Evolutionary conservation across 2,797 vertebrate genomes (phyloP).

Genomic region (Babyrousa celebensis): DNA sequence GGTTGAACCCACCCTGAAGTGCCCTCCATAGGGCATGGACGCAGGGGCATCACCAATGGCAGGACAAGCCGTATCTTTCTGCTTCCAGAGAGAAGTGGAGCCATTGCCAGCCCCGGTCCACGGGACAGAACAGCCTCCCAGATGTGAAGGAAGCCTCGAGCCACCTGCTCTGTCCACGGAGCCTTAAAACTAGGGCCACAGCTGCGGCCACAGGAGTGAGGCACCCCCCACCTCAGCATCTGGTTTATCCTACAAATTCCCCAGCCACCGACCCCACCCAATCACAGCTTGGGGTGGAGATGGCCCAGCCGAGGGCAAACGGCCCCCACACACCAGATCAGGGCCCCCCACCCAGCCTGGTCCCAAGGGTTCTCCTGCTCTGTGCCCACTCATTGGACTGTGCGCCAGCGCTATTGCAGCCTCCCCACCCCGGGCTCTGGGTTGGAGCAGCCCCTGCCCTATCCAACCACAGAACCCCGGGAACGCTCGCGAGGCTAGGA

Average conservation of each 20-base stretch:
- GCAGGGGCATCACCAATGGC: fast-evolving
- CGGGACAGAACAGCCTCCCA: not conserved
- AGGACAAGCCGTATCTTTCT: not conserved
- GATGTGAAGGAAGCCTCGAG: not conserved
- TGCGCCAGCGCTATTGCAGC: not conserved
- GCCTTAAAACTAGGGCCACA: fast-evolving
- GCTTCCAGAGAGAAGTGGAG: not conserved
- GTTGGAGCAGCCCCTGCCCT: not conserved
- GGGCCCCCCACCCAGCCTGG: not conserved
- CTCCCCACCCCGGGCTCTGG: not conserved
- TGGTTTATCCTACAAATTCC: not conserved
- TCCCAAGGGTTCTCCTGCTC: no score
- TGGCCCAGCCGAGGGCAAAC: fast-evolving
- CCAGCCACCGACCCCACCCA: not conserved
- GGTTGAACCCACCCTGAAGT: fast-evolving
- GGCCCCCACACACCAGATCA: fast-evolving
- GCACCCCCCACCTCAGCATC: not conserved
- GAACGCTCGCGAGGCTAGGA: fast-evolving
- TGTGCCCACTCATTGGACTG: not conserved
- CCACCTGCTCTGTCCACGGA: not conserved
- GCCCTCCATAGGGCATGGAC: fast-evolving
- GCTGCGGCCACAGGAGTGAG: not conserved
- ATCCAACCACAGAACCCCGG: not conserved
- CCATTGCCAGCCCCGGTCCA: no score
- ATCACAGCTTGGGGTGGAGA: not conserved